phyloP scores from a whole-genome alignment of 2,888 invertebrate genomes.

The Trissolcus brochymenae region DNA sequence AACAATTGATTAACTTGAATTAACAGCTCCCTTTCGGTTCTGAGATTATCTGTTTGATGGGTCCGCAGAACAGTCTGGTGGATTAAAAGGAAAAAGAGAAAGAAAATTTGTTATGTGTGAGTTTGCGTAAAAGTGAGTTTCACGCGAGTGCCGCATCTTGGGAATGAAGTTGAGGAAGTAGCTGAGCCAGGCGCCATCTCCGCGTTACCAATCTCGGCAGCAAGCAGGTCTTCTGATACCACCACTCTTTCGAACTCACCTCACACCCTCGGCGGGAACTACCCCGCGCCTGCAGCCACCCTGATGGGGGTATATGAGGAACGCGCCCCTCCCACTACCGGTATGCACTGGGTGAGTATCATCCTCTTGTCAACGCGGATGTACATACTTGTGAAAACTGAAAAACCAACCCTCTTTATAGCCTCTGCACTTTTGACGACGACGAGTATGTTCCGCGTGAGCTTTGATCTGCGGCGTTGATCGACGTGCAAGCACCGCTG shows the following conservation, averaged over 20 bases:
- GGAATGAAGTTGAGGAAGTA: conserved; percentile 49
- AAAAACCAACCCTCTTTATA: conserved; percentile 40
- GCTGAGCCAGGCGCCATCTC: conserved; percentile 75
- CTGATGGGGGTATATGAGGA: conserved; percentile 96
- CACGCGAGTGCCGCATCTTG: conserved; percentile 39
- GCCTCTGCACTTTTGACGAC: not conserved
- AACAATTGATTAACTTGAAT: no score
- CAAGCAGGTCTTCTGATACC: conserved; percentile 78
- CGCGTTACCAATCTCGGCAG: conserved; percentile 76
- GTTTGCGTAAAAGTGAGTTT: conserved; percentile 57
- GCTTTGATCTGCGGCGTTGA: conserved; percentile 44
- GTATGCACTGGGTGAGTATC: conserved; percentile 91
- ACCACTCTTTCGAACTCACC: conserved; percentile 71
- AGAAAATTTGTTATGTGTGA: conserved; percentile 50
- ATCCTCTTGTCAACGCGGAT: conserved; percentile 53
- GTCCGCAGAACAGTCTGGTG: conserved; percentile 19
- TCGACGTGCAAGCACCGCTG: conserved; percentile 33
- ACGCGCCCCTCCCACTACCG: conserved; percentile 86
- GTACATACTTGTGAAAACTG: conserved; percentile 4
- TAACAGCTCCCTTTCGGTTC: no score
- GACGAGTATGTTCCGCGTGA: conserved; percentile 13
- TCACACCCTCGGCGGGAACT: conserved; percentile 73
- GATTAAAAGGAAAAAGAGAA: conserved; percentile 3
- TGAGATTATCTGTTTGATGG: no score
- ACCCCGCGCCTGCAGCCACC: conserved; percentile 76